Evolutionary conservation across 2,797 vertebrate species (phyloP).

Genomic region (Pangasius macronema): DNA sequence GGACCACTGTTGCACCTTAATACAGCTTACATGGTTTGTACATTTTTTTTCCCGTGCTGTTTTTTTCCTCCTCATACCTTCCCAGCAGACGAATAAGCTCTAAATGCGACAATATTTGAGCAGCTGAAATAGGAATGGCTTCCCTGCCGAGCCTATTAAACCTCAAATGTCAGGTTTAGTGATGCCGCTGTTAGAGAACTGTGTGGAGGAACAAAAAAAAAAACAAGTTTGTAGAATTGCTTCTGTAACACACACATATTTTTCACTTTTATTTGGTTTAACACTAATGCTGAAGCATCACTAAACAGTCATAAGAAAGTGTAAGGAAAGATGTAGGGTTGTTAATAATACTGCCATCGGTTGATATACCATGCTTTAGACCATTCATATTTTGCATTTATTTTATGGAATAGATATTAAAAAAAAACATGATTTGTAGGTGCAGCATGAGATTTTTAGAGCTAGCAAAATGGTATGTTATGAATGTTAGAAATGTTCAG

Average conservation of each 20-base stretch:
- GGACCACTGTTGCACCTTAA: no score
- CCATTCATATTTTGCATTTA: neutral
- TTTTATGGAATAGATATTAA: neutral
- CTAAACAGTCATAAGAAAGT: neutral
- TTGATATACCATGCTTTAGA: neutral
- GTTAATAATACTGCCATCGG: neutral
- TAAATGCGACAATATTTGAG: slow-evolving; percentile 9
- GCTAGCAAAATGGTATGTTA: neutral
- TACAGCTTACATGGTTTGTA: neutral
- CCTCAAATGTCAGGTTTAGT: slow-evolving; percentile 16
- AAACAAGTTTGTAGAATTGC: neutral
- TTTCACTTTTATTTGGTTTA: neutral
- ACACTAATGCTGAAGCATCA: no score
- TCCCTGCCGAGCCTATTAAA: slow-evolving; percentile 23
- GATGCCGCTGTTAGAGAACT: slow-evolving; percentile 2
- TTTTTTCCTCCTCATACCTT: neutral
- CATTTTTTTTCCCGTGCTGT: neutral
- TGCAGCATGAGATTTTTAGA: neutral
- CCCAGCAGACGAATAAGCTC: neutral
- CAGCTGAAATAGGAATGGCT: slow-evolving; percentile 15
- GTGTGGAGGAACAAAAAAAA: neutral
- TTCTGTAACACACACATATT: neutral
- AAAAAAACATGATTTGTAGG: neutral
- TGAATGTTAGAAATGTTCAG: neutral
- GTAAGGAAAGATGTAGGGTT: neutral